phyloP scores from a whole-genome alignment of 2,113 vertebrate species.

The Ibidorhyncha struthersii region DNA sequence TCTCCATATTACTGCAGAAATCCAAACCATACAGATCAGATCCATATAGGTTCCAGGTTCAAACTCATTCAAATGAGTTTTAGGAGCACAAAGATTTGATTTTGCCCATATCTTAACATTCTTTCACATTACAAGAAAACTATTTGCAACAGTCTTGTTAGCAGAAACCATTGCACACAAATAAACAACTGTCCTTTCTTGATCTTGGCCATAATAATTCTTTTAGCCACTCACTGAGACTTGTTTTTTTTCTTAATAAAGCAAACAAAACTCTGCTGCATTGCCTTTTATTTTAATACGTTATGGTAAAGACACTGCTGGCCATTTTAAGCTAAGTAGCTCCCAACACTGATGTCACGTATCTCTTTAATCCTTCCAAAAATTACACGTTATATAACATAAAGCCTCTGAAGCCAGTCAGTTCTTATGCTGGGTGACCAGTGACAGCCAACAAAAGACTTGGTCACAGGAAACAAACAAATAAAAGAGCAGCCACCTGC shows the following conservation, averaged over 20 bases:
- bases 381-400: background rate
- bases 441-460: background rate
- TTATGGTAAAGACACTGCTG: background rate
- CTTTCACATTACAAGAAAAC: background rate
- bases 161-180: background rate
- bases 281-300: background rate
- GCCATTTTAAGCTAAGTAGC: background rate
- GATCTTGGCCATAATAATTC: background rate
- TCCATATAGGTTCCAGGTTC: background rate
- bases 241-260: background rate
- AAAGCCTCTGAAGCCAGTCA: background rate
- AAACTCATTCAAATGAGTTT: background rate
- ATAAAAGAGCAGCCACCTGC: background rate
- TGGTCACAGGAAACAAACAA: background rate
- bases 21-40: background rate
- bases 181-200: background rate
- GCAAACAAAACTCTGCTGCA: background rate
- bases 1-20: background rate
- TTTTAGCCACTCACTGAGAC: background rate
- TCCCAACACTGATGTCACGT: background rate
- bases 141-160: background rate
- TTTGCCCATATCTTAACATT: background rate
- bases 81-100: background rate
- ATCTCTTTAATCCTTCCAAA: background rate
- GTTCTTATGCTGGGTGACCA: background rate